Evolutionary conservation across 1,140 invertebrate genomes (phyloP), one percentile per base, ranked within the genome.

Genomic region (Anagrus nilaparvatae): DNA sequence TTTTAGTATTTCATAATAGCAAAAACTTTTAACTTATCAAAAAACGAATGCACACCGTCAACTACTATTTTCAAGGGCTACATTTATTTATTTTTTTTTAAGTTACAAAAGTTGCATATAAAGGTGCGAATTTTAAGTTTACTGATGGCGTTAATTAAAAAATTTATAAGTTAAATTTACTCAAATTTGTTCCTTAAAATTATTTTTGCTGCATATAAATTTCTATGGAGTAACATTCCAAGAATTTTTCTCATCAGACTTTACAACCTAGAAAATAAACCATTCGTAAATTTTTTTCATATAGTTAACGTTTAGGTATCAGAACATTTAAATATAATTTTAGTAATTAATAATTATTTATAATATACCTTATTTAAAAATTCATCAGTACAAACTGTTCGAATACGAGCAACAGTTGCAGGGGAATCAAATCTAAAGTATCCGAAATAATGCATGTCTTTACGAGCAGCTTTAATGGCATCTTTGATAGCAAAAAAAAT

Each of bases 401-500:
- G 76, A 50, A 96, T 93, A 35, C 80, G 72, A 10, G 87, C 85
- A 5, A 85, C 76, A 6, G 91, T 93, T 4, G 87, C 87, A 13
- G 92, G 92, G 4, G 87, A 77, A 57, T 92, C 76, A 9, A 97
- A 61, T 29, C 66, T 65, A 55, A 92, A 93, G 29, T 65, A 60
- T 9, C 69, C 64, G 0, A 60, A 53, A 3, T 76, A 55, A 2
- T 80, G 81, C 32, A 73, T 70, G 39, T 92, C 84, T 20, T 56
- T 53, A 18, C 92, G 67, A 1, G 89, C 86, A 4, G 82, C 76
- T 49, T 69, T 72, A 23, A 96, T 81, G 2, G 92, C 92, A 52
- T 94, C 82, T 61, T 82, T 83, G 31, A 94, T 85, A 2, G 91
- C 92, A 63, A 89, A 94, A 55, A 89, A 89, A 0, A 79, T 79